phyloP scores from a whole-genome alignment of 2,797 vertebrate species.

The Ctenochaetus hawaiiensis region DNA sequence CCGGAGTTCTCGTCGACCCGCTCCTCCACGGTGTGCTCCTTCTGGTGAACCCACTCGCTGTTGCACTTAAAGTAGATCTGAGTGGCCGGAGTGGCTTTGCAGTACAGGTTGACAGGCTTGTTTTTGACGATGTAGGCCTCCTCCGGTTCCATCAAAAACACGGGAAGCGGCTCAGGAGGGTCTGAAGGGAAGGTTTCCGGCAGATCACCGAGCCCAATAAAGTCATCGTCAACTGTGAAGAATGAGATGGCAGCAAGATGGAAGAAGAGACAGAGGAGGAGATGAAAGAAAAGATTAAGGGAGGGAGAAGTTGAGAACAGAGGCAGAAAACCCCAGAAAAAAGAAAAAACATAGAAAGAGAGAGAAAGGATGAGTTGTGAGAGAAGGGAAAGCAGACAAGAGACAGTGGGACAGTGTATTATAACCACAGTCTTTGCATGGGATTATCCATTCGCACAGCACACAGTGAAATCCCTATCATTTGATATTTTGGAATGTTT shows the following conservation, averaged over 20 bases:
- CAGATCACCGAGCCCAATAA: constrained; percentile 95
- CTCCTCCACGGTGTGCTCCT: constrained; percentile 96
- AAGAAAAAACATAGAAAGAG: constrained; percentile 3
- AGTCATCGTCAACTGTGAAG: constrained; percentile 91
- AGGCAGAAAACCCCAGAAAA: constrained; percentile 23
- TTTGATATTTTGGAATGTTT: constrained; percentile 84
- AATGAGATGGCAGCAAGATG: constrained; percentile 36
- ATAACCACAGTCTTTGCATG: constrained; percentile 71
- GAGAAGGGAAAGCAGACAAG: constrained; percentile 55
- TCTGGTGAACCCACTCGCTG: constrained; percentile 99
- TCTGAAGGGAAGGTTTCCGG: constrained; percentile 98
- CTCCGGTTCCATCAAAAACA: constrained; percentile 96
- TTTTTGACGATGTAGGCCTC: constrained; percentile 99
- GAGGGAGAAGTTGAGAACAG: constrained; percentile 20
- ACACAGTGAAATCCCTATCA: constrained; percentile 80
- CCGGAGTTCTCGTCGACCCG: constrained; percentile 96
- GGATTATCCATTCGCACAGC: constrained; percentile 75
- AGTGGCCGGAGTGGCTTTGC: constrained; percentile 96
- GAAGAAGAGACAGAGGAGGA: neutral
- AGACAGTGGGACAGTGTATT: constrained; percentile 74
- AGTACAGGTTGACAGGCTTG: constrained; percentile 96
- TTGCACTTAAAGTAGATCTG: constrained; percentile 99
- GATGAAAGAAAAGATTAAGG: constrained; percentile 10
- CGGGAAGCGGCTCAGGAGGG: constrained; percentile 95
- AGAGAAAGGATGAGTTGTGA: constrained; percentile 30